Conservation (phyloP, 2,888 invertebrate genomes). For the Magallana nippona region DNA sequence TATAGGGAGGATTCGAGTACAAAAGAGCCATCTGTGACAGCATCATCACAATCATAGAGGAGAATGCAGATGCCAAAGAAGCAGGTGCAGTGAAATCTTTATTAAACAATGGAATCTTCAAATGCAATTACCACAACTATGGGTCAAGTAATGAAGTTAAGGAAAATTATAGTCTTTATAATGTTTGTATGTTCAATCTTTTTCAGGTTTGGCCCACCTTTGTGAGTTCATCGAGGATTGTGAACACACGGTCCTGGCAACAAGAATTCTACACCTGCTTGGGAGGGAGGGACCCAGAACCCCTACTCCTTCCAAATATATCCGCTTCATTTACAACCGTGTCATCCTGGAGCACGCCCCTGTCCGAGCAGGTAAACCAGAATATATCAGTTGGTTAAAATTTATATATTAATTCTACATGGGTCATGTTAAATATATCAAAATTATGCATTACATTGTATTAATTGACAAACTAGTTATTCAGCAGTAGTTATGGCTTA, state of each 20-base stretch:
- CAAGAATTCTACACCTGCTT: constrained; percentile 95
- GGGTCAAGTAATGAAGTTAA: too few relatives aligned
- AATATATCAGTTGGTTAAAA: neutral
- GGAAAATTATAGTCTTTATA: too few relatives aligned
- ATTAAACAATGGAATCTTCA: too few relatives aligned
- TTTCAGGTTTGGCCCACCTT: constrained; percentile 90
- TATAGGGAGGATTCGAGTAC: constrained; percentile 92
- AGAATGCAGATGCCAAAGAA: constrained; percentile 98
- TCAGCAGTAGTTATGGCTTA: too few relatives aligned
- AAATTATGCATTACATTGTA: too few relatives aligned
- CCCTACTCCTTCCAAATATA: constrained; percentile 91
- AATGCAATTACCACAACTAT: too few relatives aligned
- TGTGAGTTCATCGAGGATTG: constrained; percentile 99
- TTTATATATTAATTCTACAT: too few relatives aligned
- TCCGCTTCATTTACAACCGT: constrained; percentile 85
- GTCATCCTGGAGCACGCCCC: constrained; percentile 98
- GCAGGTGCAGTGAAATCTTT: constrained; percentile 82
- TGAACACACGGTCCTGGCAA: constrained; percentile 97
- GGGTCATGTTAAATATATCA: too few relatives aligned
- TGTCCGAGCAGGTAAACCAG: constrained; percentile 86
- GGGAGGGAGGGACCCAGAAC: constrained; percentile 98
- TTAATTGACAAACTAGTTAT: too few relatives aligned
- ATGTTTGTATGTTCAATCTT: neutral
- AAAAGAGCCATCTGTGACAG: constrained; percentile 99
- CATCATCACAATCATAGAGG: constrained; percentile 97